Conservation (phyloP, 1,140 invertebrate genomes). For the Drosophila baimaii region DNA sequence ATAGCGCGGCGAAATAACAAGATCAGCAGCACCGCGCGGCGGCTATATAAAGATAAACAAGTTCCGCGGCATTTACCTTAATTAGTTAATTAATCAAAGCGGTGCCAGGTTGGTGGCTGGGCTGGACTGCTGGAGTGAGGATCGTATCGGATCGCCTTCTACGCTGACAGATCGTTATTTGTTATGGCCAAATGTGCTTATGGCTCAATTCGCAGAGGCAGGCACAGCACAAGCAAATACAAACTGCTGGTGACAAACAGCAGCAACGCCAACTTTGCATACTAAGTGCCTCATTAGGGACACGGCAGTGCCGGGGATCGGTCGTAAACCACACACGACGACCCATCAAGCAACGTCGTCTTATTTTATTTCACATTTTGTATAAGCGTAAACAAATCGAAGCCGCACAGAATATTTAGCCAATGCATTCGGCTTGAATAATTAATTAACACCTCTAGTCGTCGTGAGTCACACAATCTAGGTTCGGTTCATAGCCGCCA, state of each 20-base stretch:
- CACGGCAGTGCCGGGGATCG: constrained; percentile 46
- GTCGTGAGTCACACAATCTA: constrained; percentile 56
- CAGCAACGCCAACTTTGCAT: constrained; percentile 71
- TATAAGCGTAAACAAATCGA: constrained; percentile 57
- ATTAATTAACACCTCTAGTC: constrained; percentile 44
- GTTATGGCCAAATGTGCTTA: constrained; percentile 64
- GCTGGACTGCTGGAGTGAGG: constrained; percentile 7
- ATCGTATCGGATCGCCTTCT: constrained; percentile 36
- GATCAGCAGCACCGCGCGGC: constrained; percentile 20
- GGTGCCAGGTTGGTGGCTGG: constrained; percentile 14
- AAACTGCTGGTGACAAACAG: constrained; percentile 37
- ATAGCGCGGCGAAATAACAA: constrained; percentile 27
- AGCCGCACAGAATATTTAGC: constrained; percentile 50
- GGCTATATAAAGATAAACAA: constrained; percentile 54
- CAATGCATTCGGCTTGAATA: constrained; percentile 70
- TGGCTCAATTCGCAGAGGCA: constrained; percentile 61
- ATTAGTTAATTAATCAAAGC: constrained; percentile 64
- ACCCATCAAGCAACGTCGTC: constrained; percentile 55
- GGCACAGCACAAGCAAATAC: constrained; percentile 30
- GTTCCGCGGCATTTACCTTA: constrained; percentile 44
- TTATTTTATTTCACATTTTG: constrained; percentile 29
- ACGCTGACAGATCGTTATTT: constrained; percentile 57
- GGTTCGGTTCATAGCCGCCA: not conserved
- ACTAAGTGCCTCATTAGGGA: constrained; percentile 77
- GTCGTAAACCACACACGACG: constrained; percentile 73